Evolutionary conservation across 2,888 invertebrate genomes (phyloP), one percentile per base, ranked within the genome.

Genomic region (Allophyes oxyacanthae): DNA sequence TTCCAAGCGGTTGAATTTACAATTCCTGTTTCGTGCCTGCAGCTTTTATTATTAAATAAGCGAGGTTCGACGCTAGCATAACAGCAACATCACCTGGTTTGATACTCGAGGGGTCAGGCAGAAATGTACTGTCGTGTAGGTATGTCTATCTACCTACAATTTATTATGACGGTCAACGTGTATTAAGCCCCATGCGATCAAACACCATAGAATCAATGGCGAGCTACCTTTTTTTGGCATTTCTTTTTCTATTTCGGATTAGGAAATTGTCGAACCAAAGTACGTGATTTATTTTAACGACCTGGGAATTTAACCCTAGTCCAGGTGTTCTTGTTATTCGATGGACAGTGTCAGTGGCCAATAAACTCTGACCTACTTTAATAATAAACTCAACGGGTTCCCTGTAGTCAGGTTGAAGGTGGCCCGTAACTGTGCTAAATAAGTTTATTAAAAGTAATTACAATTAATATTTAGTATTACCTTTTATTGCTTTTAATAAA

Each of bases 361-460:
- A 74, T 70, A 74, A 70, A 70, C 71, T 70, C 55, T 74, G 66
- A 55, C 66, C 71, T 38, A 72, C 37, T 74, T 70, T 59, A 74
- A 59, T 61, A 70, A 74, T 70, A 64, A 66, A 64, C 43, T 11
- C 36, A 34, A 54, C 40, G 67, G 55, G 46, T 64, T 70, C 75
- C 75, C 64, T 62, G 50, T 41, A 45, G 45, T 62, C 9, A 41
- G 15, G 45, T 34, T 26, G 43, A 45, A 58, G 34, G 41, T 28
- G 49, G 34, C 28, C 49, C 40, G 38, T 53, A 45, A 46, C 50
- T 63, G 42, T 66, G 51, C 36, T 46, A 38, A 62, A 62, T 52
- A 52, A 53, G 57, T 52, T n/a, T n/a, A n/a, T n/a, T n/a, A n/a
- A n/a, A n/a, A n/a, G n/a, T n/a, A n/a, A n/a, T n/a, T n/a, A n/a